Conservation (phyloP, 2,888 invertebrate genomes). For the Ectemnius lituratus region DNA sequence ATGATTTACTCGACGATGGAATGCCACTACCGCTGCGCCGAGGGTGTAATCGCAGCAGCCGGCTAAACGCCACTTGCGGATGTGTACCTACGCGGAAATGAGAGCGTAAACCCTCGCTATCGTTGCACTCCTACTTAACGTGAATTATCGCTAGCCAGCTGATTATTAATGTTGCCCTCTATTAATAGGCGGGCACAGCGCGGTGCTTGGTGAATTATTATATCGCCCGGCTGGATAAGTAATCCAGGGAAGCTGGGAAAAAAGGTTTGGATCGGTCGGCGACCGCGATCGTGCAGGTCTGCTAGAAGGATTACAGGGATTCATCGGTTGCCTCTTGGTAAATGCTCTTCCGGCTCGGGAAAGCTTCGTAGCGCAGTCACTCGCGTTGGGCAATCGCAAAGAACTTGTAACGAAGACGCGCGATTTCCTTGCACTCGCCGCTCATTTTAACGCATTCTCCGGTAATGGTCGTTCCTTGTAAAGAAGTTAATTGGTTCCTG, state of each 20-base stretch:
- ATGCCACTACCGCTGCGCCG: slow-evolving; percentile 6
- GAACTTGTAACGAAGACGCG: slow-evolving; percentile 37
- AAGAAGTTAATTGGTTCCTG: slow-evolving; percentile 75
- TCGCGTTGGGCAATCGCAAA: slow-evolving; percentile 29
- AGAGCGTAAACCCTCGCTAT: slow-evolving; percentile 28
- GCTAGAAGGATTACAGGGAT: slow-evolving; percentile 33
- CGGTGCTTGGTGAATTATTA: slow-evolving; percentile 40
- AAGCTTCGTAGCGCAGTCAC: slow-evolving; percentile 24
- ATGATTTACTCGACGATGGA: slow-evolving; percentile 15
- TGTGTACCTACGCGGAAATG: slow-evolving; percentile 46
- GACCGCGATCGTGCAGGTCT: background rate
- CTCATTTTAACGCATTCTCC: slow-evolving; percentile 61
- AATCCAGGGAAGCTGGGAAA: slow-evolving; percentile 18
- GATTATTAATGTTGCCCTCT: slow-evolving; percentile 51
- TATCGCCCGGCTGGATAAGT: slow-evolving; percentile 38
- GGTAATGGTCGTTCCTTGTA: slow-evolving; percentile 76
- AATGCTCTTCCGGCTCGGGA: slow-evolving; percentile 43
- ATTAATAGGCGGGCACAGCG: slow-evolving; percentile 45
- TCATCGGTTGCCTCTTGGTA: background rate
- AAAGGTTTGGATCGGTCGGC: slow-evolving; percentile 14
- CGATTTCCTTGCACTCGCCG: slow-evolving; percentile 56
- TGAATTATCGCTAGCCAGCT: slow-evolving; percentile 48
- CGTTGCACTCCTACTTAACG: slow-evolving; percentile 48
- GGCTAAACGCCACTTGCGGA: slow-evolving; percentile 31
- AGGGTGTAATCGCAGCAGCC: slow-evolving; percentile 5